phyloP scores from a whole-genome alignment of 2,888 invertebrate genomes.

The Drosophila merina region DNA sequence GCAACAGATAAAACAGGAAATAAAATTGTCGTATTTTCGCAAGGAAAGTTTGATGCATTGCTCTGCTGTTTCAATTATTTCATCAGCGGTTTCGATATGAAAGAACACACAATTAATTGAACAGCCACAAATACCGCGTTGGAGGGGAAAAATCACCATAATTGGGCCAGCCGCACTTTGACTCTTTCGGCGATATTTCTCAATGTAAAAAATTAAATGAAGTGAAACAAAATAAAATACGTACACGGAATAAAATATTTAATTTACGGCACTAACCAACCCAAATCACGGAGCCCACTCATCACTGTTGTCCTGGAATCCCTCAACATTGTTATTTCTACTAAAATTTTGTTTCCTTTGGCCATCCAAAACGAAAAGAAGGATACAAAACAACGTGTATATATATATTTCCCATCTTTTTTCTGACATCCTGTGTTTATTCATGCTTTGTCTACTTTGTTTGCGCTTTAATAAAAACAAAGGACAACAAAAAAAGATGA shows the following conservation, averaged over 20 bases:
- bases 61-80: slow-evolving; percentile 18
- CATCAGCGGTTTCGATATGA: slow-evolving; percentile 23
- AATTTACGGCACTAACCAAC: slow-evolving; percentile 1
- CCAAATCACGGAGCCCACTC: slow-evolving; percentile 37
- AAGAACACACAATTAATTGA: slow-evolving; percentile 23
- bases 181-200: slow-evolving; percentile 18
- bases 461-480: slow-evolving; percentile 29
- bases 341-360: slow-evolving; percentile 8
- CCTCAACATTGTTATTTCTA: slow-evolving; percentile 7
- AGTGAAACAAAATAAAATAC: slow-evolving; percentile 14
- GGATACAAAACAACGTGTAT: slow-evolving; percentile 13
- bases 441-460: slow-evolving; percentile 42
- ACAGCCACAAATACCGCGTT: slow-evolving; percentile 18
- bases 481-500: slow-evolving; percentile 25
- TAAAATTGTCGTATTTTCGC: background rate
- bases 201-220: slow-evolving; percentile 15
- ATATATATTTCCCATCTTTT: slow-evolving; percentile 23
- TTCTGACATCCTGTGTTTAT: slow-evolving; percentile 19
- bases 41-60: background rate
- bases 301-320: slow-evolving; percentile 32
- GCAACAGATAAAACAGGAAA: background rate
- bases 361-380: slow-evolving; percentile 41
- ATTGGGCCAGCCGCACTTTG: slow-evolving; percentile 27
- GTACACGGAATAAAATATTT: slow-evolving; percentile 3
- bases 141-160: slow-evolving; percentile 9